Conservation (phyloP, 1,140 invertebrate genomes). For the Yoshiicerus persimilis region DNA sequence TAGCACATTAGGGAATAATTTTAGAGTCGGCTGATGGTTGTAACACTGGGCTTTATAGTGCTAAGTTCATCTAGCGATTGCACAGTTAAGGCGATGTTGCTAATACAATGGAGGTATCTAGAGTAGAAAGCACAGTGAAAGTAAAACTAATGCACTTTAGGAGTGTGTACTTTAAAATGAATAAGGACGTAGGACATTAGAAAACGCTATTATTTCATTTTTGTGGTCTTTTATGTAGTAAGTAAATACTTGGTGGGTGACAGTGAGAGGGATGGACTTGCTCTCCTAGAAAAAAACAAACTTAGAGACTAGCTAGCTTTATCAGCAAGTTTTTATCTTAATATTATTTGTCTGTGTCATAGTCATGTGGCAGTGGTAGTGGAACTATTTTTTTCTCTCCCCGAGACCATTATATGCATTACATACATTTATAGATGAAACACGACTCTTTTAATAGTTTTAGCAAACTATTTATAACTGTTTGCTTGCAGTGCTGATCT, state of each 20-base stretch:
- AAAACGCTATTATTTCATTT: not conserved
- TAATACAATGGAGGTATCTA: not conserved
- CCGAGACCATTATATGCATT: not conserved
- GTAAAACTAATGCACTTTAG: not conserved
- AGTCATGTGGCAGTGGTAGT: too few relatives aligned
- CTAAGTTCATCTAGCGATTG: not conserved
- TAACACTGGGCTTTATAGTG: not conserved
- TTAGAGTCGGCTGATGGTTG: not conserved
- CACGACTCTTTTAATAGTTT: too few relatives aligned
- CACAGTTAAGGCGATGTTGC: not conserved
- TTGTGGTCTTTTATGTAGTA: not conserved
- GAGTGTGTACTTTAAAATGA: not conserved
- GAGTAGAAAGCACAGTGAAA: not conserved
- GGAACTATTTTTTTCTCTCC: not conserved
- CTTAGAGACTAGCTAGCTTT: not conserved
- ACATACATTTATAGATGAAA: too few relatives aligned
- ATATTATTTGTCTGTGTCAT: not conserved
- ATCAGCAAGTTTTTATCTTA: not conserved
- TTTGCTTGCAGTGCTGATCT: too few relatives aligned
- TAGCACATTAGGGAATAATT: conserved; percentile 40
- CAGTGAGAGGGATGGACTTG: not conserved
- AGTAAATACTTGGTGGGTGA: not conserved
- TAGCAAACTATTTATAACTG: too few relatives aligned
- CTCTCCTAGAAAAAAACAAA: not conserved
- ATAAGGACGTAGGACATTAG: not conserved